phyloP scores from a whole-genome alignment of 2,797 vertebrate genomes.

The Pangasius krempfi region DNA sequence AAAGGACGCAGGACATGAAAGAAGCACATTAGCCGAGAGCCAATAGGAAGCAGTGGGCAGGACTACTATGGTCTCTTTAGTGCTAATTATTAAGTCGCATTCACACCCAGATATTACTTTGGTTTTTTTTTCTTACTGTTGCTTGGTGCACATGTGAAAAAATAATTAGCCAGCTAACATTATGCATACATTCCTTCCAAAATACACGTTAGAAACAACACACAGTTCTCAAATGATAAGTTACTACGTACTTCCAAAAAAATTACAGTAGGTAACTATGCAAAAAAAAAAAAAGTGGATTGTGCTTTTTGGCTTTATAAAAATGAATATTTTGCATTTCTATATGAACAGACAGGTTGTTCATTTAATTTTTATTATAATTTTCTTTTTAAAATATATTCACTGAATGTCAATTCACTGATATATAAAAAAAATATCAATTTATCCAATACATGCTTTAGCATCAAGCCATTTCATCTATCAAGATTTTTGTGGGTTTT shows the following conservation, averaged over 20 bases:
- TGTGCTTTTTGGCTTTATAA: background rate
- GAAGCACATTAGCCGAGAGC: background rate
- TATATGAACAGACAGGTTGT: background rate
- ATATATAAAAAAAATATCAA: background rate
- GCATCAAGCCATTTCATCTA: background rate
- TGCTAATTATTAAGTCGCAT: background rate
- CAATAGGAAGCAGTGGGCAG: background rate
- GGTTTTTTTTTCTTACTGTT: background rate
- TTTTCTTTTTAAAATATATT: background rate
- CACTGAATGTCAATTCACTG: background rate
- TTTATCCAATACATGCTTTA: background rate
- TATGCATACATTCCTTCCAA: background rate
- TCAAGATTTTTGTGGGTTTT: background rate
- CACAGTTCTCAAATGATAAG: background rate
- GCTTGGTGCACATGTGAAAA: background rate
- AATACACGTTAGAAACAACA: background rate
- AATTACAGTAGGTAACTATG: background rate
- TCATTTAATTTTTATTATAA: background rate
- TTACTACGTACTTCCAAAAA: background rate
- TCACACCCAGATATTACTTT: background rate
- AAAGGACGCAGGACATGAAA: background rate
- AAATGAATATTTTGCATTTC: background rate
- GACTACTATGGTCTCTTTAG: background rate
- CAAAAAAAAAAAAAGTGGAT: background rate
- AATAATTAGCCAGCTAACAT: background rate